phyloP scores from a whole-genome alignment of 2,888 invertebrate species.

The Petrolisthes manimaculis region DNA sequence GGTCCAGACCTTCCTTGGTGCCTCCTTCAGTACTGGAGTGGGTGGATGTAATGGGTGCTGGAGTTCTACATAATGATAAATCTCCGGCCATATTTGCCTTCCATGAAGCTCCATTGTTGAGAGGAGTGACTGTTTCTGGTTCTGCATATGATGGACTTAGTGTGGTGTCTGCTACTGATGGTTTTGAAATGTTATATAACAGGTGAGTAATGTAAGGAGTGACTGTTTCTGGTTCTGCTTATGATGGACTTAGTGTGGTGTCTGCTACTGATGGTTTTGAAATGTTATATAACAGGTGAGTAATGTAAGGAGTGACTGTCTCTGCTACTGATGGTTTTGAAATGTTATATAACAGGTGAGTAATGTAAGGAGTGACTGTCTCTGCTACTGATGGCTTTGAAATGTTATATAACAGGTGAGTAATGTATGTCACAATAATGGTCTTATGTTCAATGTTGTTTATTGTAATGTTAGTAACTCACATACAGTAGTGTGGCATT shows the following conservation, averaged over 20 bases:
- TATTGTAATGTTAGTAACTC: too few relatives aligned
- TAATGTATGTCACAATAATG: not conserved
- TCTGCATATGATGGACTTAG: slow-evolving; percentile 94
- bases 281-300: slow-evolving; percentile 78
- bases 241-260: slow-evolving; percentile 91
- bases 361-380: slow-evolving; percentile 80
- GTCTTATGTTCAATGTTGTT: too few relatives aligned
- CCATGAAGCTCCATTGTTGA: slow-evolving; percentile 86
- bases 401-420: slow-evolving; percentile 78
- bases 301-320: slow-evolving; percentile 80
- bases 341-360: slow-evolving; percentile 78
- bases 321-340: slow-evolving; percentile 82
- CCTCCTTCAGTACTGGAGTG: slow-evolving; percentile 52
- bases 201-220: slow-evolving; percentile 73
- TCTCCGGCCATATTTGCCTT: slow-evolving; percentile 92
- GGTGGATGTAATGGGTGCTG: slow-evolving; percentile 89
- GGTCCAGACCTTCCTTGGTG: slow-evolving; percentile 73
- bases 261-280: slow-evolving; percentile 86
- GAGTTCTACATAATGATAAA: slow-evolving; percentile 94
- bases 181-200: slow-evolving; percentile 81
- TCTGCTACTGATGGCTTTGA: slow-evolving; percentile 82
- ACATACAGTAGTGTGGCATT: too few relatives aligned
- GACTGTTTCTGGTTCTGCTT: slow-evolving; percentile 85
- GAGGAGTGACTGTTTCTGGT: slow-evolving; percentile 82
- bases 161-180: slow-evolving; percentile 87